Base-by-base conservation (phyloP, 92 coral and sea anemone genomes). In the Phymanthus crucifer region DNA sequence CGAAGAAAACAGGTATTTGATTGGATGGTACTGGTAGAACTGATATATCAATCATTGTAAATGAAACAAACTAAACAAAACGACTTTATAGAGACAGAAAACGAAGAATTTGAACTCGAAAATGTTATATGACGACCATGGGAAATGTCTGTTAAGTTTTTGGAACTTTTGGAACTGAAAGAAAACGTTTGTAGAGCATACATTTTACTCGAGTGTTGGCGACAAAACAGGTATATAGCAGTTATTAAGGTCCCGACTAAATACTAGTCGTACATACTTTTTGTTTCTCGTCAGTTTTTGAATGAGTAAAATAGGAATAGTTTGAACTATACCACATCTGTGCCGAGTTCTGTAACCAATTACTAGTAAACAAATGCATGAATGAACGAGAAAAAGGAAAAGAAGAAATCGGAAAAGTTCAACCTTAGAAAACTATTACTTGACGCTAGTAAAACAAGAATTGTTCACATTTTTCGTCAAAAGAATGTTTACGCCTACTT, bases 11-110 rank as follows among this genome's bases (percentile, higher is more conserved):
- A 80, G 84, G 84, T 80, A 21, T 33, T 33, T 8, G 1, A 80
- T 80, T 80, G 8, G 68, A 3, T n/a, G 14, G 2, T 6, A 13
- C 84, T 43, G 76, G 84, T 72, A 37, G 35, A 66, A 40, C 84
- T 50, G 8, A 68, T 52, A 40, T 75, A 29, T 47, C 52, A 50
- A 80, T 70, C 78, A 80, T 71, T 70, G 3, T 46, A 7, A 10
- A 40, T 24, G 19, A 77, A 77, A 64, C 43, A 48, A 64, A 37
- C 46, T 0, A 29, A 61, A 27, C 17, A 29, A 24, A 61, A 61
- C 68, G 29, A 21, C 18, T 27, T 61, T 0, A 27, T 7, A 11
- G 29, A 24, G 35, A 61, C 29, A 17, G 4, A 61, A 57, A 61
- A 12, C 33, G 26, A 11, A 61, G 27, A 61, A 61, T 29, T 29